Base-by-base conservation (phyloP, 2,113 vertebrate species). In the Grantiella picta region DNA sequence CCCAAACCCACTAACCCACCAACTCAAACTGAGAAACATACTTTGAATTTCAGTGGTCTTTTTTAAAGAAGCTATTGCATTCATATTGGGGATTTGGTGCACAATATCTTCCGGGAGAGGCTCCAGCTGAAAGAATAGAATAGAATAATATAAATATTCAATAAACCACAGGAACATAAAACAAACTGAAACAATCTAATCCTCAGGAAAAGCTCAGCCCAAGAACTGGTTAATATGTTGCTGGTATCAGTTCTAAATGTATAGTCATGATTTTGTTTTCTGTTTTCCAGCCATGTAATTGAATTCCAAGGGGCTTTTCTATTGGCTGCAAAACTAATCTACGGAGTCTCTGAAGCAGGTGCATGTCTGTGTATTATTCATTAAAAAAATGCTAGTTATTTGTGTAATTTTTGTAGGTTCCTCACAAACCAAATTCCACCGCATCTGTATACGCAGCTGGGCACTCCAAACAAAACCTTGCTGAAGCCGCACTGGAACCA, bases 21-120 rank as follows among this genome's bases (percentile, higher is more conserved):
- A 86, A 66, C 35, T 64, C 54, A 93, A 94, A 89, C 60, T 60
- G 61, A 79, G 91, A 95, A 90, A 98, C 98, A 92, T 98, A 98
- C 98, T 98, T 97, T 98, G 98, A 96, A 98, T 98, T 97, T 98
- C 97, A 96, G 97, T 97, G 92, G 96, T 97, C 97, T 97, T 98
- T 97, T 98, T 98, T 95, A 98, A 98, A 94, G 98, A 98, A 90
- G 97, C 86, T 91, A 98, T 95, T 50, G 98, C 98, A 91, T 98
- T 98, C 95, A 44, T 92, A 71, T 98, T 98, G 60, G 97, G 98
- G 38, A 96, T 97, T 96, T 98, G 97, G 77, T 98, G 96, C 80
- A 97, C 96, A 94, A 96, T 77, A 72, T 98, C 98, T 96, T 98
- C 97, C 0, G 98, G 96, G 86, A 98, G 96, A 28, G 97, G 97